These are phyloP conservation scores for Hypothenemus hampei DNA, from an alignment of 1,140 invertebrate genomes.

Conservation along the genomic window DNA sequence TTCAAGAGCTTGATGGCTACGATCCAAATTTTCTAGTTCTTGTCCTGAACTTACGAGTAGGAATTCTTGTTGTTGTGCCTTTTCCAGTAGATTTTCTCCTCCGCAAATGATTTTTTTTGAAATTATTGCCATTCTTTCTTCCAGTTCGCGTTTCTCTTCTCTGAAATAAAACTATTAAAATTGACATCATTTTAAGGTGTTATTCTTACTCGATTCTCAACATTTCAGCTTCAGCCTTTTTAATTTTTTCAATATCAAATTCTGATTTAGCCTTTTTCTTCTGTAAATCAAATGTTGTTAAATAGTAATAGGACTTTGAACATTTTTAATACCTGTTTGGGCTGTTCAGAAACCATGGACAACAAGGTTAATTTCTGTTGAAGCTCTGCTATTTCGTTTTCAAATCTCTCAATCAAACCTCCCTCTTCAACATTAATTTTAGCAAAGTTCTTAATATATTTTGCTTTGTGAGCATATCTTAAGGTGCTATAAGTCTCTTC, in stretches of 20 bases:
- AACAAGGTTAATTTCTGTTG: constrained; percentile 34
- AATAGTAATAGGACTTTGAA: not conserved
- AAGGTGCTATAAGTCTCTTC: constrained; percentile 97
- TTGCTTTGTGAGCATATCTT: constrained; percentile 94
- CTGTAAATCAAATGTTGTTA: not conserved
- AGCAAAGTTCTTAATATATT: constrained; percentile 95
- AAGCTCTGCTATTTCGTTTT: constrained; percentile 93
- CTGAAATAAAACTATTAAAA: too few species aligned
- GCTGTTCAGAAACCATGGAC: constrained; percentile 23
- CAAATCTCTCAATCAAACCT: constrained; percentile 89
- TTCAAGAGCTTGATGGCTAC: constrained; percentile 77
- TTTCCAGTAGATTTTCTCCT: constrained; percentile 96
- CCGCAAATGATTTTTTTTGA: constrained; percentile 96
- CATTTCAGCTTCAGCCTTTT: constrained; percentile 42
- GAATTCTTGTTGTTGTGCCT: constrained; percentile 87
- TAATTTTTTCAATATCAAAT: constrained; percentile 45
- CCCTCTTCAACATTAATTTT: constrained; percentile 98
- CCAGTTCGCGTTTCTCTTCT: constrained; percentile 67
- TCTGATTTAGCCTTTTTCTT: constrained; percentile 46
- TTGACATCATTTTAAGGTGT: too few species aligned
- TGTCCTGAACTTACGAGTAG: constrained; percentile 85
- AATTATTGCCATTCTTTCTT: constrained; percentile 82
- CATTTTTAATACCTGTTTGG: constrained; percentile 1
- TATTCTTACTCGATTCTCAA: constrained; percentile 39
- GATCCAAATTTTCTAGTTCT: constrained; percentile 80